Evolutionary conservation across 2,888 invertebrate genomes (phyloP).

Genomic region (Agrilus mali): DNA sequence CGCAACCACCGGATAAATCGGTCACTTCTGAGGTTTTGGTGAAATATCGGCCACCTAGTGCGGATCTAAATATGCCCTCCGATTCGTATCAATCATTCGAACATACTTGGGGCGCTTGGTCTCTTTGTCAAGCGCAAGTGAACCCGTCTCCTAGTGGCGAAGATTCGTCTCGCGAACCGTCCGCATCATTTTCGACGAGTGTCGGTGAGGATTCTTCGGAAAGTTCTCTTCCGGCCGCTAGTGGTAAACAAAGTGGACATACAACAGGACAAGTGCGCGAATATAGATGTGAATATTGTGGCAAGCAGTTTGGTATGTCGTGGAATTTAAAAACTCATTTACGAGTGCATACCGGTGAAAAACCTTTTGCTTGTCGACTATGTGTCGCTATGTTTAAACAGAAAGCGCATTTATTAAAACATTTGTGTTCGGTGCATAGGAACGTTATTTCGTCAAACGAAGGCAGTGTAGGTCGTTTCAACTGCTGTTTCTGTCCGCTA

Average conservation of each 20-base stretch:
- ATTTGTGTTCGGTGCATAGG: conserved; percentile 78
- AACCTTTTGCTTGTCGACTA: conserved; percentile 77
- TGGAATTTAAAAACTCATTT: conserved; percentile 86
- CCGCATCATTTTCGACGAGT: conserved; percentile 26
- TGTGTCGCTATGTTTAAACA: conserved; percentile 89
- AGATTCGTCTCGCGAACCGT: conserved; percentile 20
- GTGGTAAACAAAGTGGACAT: conserved; percentile 43
- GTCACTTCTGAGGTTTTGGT: conserved; percentile 42
- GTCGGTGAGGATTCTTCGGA: conserved; percentile 25
- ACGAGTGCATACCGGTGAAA: conserved; percentile 78
- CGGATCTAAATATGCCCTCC: conserved; percentile 44
- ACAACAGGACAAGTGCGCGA: conserved; percentile 53
- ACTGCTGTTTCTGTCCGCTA: conserved; percentile 79
- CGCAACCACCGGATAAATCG: conserved; percentile 31
- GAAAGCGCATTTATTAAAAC: conserved; percentile 77
- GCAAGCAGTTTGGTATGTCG: conserved; percentile 85
- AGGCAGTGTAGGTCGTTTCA: conserved; percentile 60
- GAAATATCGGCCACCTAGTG: conserved; percentile 54
- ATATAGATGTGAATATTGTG: conserved; percentile 80
- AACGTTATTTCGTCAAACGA: conserved; percentile 78
- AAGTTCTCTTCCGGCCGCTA: conserved; percentile 33
- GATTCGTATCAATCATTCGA: conserved; percentile 36
- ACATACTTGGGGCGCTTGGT: conserved; percentile 53
- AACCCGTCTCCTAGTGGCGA: conserved; percentile 31
- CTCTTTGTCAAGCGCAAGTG: conserved; percentile 50